Evolutionary conservation across 2,888 invertebrate genomes (phyloP), one percentile per base, ranked within the genome.

Genomic region (Drosophila helvetica): DNA sequence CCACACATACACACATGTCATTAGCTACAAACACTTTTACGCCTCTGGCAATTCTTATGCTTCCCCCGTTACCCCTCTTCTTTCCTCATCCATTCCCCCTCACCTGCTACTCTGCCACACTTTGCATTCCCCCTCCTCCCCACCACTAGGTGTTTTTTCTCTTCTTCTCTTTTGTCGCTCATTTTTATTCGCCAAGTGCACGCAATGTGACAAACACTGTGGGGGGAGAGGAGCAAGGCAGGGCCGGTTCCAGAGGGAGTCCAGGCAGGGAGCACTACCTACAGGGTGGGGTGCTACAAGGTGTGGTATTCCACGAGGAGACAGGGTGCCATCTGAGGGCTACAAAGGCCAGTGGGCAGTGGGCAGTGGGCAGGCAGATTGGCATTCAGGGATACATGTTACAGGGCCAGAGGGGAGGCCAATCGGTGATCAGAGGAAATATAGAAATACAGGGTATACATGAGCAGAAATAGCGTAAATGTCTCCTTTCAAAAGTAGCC

Each of bases 181-280:
- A 62, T 59, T 78, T 86, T 86, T 78, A 86, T 86, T 78, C 73
- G 73, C 79, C 76, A 84, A 84, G 79, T 82, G 74, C 82, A 86
- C 82, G 82, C 81, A 82, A 82, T 83, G 78, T 83, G 80, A 80
- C 80, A 86, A 70, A 86, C 76, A 70, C 56, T 71, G 54, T 6
- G 50, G 50, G 22, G 56, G 46, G 18, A 19, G 63, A 38, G 38
- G n/a, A n/a, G n/a, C n/a, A 19, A 45, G 30, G 18, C 50, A 30
- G 56, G 52, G 38, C 43, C 15, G n/a, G n/a, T n/a, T n/a, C n/a
- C n/a, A 3, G 30, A 10, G 4, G 30, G 5, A 1, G n/a, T 15
- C 7, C 38, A 38, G n/a, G n/a, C 38, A 38, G n/a, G 38, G 38
- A n/a, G n/a, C 7, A n/a, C n/a, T 38, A 38, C 38, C n/a, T 38